These are phyloP conservation scores for Rhodophaea formosa DNA, from an alignment of 2,888 invertebrate genomes.

Conservation along the genomic window DNA sequence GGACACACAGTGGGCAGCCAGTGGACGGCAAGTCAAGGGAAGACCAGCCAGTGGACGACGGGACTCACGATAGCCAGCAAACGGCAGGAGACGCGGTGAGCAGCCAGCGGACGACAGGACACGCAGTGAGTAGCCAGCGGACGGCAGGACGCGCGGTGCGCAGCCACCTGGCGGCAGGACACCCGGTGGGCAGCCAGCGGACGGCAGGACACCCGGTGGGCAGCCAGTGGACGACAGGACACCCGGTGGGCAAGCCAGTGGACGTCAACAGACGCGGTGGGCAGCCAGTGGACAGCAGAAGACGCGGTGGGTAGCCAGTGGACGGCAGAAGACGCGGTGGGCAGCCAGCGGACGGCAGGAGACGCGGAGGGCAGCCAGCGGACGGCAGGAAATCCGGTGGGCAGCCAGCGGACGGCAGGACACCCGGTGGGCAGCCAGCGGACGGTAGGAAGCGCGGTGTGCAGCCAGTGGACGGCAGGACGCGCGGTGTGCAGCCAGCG, in stretches of 20 bases:
- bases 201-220: too few species aligned
- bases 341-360: background rate
- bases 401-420: background rate
- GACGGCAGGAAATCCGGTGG: background rate
- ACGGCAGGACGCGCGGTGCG: constrained; percentile 1
- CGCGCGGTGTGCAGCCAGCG: background rate
- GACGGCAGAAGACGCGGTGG: background rate
- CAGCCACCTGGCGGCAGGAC: too few species aligned
- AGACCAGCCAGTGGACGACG: too few species aligned
- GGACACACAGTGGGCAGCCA: background rate
- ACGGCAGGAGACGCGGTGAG: background rate
- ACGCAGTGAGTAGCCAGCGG: background rate
- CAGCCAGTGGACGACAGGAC: too few species aligned
- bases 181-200: too few species aligned
- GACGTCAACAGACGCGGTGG: too few species aligned
- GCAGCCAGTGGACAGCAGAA: background rate
- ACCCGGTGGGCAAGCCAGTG: background rate
- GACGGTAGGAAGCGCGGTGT: background rate
- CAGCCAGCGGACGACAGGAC: background rate
- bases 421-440: background rate
- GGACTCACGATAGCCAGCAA: too few species aligned
- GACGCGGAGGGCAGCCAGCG: background rate
- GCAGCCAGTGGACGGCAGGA: background rate
- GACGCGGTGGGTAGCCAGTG: background rate
- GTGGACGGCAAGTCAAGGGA: background rate